Conservation (phyloP, 2,113 vertebrate genomes). For the Oreochromis tanganicae region DNA sequence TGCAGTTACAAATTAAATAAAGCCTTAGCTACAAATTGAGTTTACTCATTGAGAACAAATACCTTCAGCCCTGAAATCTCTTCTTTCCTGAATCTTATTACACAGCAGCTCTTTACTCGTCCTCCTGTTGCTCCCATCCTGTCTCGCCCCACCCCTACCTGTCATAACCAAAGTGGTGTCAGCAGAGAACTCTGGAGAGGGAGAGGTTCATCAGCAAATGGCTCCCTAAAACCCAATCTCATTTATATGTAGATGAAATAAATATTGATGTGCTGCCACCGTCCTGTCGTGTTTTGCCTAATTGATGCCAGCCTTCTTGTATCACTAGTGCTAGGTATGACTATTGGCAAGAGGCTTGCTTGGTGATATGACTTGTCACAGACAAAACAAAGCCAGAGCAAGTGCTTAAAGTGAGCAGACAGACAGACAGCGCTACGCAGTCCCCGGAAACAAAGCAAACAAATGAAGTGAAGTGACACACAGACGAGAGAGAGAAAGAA, state of each 20-base stretch:
- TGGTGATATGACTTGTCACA: not conserved
- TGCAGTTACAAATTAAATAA: conserved; percentile 1
- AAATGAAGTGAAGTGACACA: conserved; percentile 8
- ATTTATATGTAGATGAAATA: conserved; percentile 76
- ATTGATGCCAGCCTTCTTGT: conserved; percentile 51
- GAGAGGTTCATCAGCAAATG: conserved; percentile 62
- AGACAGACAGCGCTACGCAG: not conserved
- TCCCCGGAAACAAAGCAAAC: not conserved
- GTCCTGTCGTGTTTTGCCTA: conserved; percentile 43
- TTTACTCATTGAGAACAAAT: not conserved
- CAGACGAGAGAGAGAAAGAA: not conserved
- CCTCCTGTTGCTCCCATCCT: not conserved
- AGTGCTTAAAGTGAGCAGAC: not conserved
- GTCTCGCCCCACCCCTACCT: not conserved
- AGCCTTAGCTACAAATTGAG: not conserved
- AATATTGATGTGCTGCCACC: conserved; percentile 66
- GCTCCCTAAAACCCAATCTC: conserved; percentile 54
- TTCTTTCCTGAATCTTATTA: not conserved
- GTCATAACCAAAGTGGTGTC: conserved; percentile 24
- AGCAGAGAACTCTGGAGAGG: conserved; percentile 3
- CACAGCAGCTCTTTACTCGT: not conserved
- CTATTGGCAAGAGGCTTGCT: conserved; percentile 10
- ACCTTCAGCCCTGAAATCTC: not conserved
- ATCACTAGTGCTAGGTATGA: conserved; percentile 19
- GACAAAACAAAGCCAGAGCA: conserved; percentile 13